Conservation (phyloP, 2,113 vertebrate species). For the Machaerirhynchus nigripectus region DNA sequence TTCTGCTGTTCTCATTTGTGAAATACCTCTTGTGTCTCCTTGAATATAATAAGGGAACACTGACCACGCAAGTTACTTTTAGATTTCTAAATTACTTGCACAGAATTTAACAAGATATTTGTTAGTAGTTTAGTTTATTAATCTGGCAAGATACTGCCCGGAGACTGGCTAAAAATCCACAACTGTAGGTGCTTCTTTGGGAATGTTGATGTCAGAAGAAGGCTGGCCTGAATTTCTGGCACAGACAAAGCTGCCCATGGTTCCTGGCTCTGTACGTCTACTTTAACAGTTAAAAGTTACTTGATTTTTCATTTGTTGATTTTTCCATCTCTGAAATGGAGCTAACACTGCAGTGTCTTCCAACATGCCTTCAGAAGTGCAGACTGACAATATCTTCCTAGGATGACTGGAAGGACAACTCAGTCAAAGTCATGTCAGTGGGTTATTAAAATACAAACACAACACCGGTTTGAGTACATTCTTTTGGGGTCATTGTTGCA, state of each 20-base stretch:
- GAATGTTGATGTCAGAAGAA: neutral
- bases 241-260: neutral
- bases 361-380: neutral
- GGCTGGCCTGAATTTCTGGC: neutral
- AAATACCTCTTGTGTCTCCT: neutral
- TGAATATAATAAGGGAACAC: neutral
- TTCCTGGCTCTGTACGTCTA: neutral
- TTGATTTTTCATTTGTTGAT: neutral
- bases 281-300: neutral
- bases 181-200: neutral
- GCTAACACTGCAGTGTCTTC: neutral
- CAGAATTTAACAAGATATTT: neutral
- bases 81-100: neutral
- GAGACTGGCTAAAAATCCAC: neutral
- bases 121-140: neutral
- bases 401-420: neutral
- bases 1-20: neutral
- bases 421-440: neutral
- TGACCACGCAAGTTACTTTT: neutral
- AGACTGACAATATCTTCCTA: neutral
- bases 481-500: neutral
- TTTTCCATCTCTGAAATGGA: neutral
- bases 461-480: neutral
- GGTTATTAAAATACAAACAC: constrained; percentile 21
- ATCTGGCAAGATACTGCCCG: neutral